phyloP scores from a whole-genome alignment of 2,888 invertebrate species.

The Miltochrista miniata region DNA sequence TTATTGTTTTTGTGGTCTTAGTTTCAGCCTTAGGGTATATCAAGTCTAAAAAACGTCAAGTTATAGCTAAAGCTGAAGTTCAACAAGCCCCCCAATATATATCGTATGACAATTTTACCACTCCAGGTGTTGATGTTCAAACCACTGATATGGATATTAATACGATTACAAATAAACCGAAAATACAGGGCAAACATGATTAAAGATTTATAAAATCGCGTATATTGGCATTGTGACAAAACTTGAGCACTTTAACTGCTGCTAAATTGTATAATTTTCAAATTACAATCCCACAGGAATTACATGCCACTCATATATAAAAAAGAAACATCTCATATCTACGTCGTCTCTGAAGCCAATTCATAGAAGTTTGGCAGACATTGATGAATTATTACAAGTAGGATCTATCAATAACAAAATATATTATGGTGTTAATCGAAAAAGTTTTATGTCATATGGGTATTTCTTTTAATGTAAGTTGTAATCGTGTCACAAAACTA shows the following conservation, averaged over 20 bases:
- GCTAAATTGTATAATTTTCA: conserved; percentile 46
- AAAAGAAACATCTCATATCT: conserved; percentile 55
- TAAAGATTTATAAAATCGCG: conserved; percentile 35
- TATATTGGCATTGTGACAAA: conserved; percentile 14
- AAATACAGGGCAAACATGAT: conserved; percentile 59
- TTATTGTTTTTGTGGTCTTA: conserved; percentile 92
- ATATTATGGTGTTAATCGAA: conserved; percentile 67
- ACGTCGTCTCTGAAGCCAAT: conserved; percentile 60
- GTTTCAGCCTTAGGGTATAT: conserved; percentile 93
- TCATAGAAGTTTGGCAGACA: conserved; percentile 60
- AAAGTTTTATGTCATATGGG: conserved; percentile 57
- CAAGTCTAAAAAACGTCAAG: conserved; percentile 92
- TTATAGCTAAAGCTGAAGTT: conserved; percentile 87
- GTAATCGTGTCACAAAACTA: conserved; percentile 10
- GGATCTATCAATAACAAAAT: conserved; percentile 68
- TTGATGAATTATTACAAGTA: conserved; percentile 69
- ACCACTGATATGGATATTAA: conserved; percentile 76
- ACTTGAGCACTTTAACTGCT: conserved; percentile 38
- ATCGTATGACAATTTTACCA: conserved; percentile 85
- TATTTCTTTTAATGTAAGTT: conserved; percentile 38
- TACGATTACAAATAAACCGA: conserved; percentile 72
- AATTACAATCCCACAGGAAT: conserved; percentile 55
- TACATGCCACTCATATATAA: conserved; percentile 56
- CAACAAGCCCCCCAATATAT: conserved; percentile 91
- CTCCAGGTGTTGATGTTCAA: conserved; percentile 67